A percentile compares a stretch with the other conserved stretches of the same genome.
Evolutionary conservation across 2,113 vertebrate genomes (phyloP).

Genomic region (Ornithorhynchus anatinus): DNA sequence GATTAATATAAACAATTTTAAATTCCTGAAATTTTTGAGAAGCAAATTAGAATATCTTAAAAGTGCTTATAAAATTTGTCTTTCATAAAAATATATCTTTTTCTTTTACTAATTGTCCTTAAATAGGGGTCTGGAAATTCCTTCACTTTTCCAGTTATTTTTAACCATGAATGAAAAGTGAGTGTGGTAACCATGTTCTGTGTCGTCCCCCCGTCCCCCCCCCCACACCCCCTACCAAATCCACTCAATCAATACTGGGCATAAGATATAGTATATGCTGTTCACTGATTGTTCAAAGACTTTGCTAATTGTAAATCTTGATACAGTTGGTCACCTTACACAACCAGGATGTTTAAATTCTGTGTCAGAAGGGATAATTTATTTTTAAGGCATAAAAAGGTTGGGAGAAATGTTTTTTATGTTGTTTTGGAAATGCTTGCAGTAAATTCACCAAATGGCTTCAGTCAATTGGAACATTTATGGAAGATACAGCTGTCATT

Average conservation of each 20-base stretch:
- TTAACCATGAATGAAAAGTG: too few relatives aligned
- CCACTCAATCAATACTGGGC: too few relatives aligned
- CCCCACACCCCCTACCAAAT: background rate
- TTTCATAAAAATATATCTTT: background rate
- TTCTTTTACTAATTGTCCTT: background rate
- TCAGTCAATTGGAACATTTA: conserved; percentile 70
- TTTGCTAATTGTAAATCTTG: conserved; percentile 44
- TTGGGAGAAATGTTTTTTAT: conserved; percentile 71
- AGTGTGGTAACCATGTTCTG: too few relatives aligned
- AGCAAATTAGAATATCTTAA: background rate
- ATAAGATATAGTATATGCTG: conserved; percentile 14
- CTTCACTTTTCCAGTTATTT: background rate
- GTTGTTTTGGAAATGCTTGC: conserved; percentile 74
- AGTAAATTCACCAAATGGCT: conserved; percentile 74
- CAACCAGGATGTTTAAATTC: conserved; percentile 19
- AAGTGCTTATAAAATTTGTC: background rate
- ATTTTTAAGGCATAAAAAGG: conserved; percentile 71
- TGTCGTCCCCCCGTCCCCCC: too few relatives aligned
- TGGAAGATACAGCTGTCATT: conserved; percentile 67
- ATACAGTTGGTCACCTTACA: conserved; percentile 36
- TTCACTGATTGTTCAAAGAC: conserved; percentile 47
- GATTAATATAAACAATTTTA: background rate
- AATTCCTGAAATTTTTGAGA: background rate
- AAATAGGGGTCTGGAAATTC: background rate
- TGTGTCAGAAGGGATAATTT: conserved; percentile 58